Evolutionary conservation across 2,113 vertebrate genomes (phyloP).

Genomic region (Catharus fuscescens): DNA sequence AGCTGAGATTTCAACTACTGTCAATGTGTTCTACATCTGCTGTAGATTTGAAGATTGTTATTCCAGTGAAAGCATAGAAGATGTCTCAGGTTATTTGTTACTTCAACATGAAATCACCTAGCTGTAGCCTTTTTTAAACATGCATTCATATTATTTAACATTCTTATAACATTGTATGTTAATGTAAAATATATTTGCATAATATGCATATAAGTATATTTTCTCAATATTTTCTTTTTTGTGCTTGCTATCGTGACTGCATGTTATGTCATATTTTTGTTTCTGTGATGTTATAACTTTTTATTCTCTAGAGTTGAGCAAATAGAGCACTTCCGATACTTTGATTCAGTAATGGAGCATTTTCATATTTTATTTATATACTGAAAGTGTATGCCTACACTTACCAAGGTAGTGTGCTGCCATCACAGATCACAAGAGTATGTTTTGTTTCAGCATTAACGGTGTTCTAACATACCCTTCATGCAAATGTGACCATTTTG

Average conservation of each 20-base stretch:
- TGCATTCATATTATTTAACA: constrained; percentile 59
- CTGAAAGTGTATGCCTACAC: constrained; percentile 31
- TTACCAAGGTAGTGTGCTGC: constrained; percentile 53
- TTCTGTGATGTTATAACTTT: constrained; percentile 71
- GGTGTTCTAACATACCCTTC: constrained; percentile 32
- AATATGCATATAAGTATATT: constrained; percentile 81
- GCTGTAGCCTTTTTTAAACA: constrained; percentile 65
- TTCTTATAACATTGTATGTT: constrained; percentile 79
- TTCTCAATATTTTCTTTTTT: constrained; percentile 73
- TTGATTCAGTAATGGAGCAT: constrained; percentile 69
- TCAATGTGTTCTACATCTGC: constrained; percentile 49
- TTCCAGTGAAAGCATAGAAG: constrained; percentile 63
- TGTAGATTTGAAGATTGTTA: constrained; percentile 64
- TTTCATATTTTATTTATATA: constrained; percentile 73
- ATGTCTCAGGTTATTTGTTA: constrained; percentile 79
- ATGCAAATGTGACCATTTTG: constrained; percentile 38
- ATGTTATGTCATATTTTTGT: constrained; percentile 78
- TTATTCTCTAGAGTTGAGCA: constrained; percentile 67
- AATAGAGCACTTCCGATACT: constrained; percentile 64
- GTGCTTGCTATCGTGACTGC: constrained; percentile 76
- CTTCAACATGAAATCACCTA: constrained; percentile 71
- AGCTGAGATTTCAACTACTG: constrained; percentile 45
- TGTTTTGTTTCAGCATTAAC: constrained; percentile 33
- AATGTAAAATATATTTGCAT: constrained; percentile 79
- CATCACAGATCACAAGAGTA: constrained; percentile 50